Conservation (phyloP, 2,113 vertebrate genomes). For the Rhadina sibilatrix region DNA sequence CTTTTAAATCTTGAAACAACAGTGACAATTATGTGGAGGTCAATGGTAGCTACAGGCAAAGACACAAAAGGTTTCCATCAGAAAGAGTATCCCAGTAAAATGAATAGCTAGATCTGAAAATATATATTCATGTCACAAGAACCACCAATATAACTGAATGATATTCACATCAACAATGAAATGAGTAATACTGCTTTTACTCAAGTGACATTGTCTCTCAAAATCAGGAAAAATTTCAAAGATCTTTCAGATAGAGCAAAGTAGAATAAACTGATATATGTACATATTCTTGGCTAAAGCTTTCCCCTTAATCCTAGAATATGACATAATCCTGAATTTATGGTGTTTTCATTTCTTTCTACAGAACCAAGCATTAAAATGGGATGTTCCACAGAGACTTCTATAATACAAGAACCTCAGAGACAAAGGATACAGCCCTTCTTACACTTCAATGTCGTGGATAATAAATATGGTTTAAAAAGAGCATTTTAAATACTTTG, state of each 20-base stretch:
- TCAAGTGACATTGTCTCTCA: background rate
- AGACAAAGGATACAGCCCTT: background rate
- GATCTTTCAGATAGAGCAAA: background rate
- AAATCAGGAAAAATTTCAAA: slow-evolving; percentile 3
- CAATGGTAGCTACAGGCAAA: slow-evolving; percentile 27
- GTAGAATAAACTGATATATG: background rate
- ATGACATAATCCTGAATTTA: slow-evolving; percentile 6
- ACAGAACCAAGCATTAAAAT: background rate
- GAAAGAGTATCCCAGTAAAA: background rate
- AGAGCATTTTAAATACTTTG: background rate
- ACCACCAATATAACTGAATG: background rate
- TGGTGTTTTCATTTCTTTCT: background rate
- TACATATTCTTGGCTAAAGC: background rate
- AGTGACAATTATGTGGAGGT: slow-evolving; percentile 7
- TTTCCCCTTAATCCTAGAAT: background rate
- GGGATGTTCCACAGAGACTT: background rate
- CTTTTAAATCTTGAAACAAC: slow-evolving; percentile 23
- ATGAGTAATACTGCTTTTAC: background rate
- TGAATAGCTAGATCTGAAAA: background rate
- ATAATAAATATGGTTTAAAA: background rate
- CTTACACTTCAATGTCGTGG: background rate
- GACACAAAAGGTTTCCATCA: slow-evolving; percentile 3
- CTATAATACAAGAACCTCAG: background rate
- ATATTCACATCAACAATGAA: background rate
- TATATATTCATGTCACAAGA: background rate